Conservation (phyloP, 2,888 invertebrate species). For the Platycnemis pennipes region DNA sequence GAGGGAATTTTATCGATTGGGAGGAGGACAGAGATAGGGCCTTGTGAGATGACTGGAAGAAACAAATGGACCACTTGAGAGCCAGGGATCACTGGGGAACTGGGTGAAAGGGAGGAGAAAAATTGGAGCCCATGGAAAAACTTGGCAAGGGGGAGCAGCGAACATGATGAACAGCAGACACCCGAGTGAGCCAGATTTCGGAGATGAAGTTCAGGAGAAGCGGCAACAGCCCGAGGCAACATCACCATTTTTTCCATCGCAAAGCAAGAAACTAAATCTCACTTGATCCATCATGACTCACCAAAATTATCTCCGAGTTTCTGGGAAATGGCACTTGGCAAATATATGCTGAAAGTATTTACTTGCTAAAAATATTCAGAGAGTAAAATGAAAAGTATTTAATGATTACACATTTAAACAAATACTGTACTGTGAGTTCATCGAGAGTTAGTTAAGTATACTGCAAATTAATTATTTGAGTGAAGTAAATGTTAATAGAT, state of each 20-base stretch:
- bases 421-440: too few species aligned
- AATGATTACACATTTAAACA: too few species aligned
- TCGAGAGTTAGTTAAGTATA: too few species aligned
- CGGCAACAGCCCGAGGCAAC: constrained; percentile 11
- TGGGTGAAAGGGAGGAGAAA: not conserved
- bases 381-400: too few species aligned
- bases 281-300: not conserved
- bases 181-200: not conserved
- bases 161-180: constrained; percentile 31
- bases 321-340: not conserved
- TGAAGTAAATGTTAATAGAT: too few species aligned
- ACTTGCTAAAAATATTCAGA: too few species aligned
- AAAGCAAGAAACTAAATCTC: not conserved
- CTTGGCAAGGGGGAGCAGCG: not conserved
- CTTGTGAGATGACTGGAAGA: constrained; percentile 32
- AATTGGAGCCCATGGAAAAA: not conserved
- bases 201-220: not conserved
- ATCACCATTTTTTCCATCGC: not conserved
- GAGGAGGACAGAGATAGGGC: not conserved
- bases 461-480: too few species aligned
- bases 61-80: constrained; percentile 32
- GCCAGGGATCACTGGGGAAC: not conserved
- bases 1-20: not conserved
- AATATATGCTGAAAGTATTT: too few species aligned
- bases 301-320: not conserved